Evolutionary conservation across 2,888 invertebrate species (phyloP).

Genomic region (Cecidostiba fungosa): DNA sequence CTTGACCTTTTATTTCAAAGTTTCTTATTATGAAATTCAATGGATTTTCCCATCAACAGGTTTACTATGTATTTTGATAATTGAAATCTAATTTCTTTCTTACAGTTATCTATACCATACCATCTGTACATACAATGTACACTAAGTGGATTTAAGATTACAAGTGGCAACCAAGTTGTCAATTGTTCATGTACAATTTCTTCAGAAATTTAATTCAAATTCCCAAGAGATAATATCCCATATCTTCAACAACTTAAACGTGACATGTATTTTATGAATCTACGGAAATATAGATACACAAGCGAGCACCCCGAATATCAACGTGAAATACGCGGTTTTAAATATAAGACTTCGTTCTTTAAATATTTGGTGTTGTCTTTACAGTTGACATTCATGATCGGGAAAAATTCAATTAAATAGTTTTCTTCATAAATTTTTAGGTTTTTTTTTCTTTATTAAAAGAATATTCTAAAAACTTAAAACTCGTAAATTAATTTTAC

Average conservation of each 20-base stretch:
- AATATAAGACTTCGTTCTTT: conserved; percentile 28
- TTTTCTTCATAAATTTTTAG: conserved; percentile 33
- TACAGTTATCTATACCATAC: conserved; percentile 40
- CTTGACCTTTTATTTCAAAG: conserved; percentile 8
- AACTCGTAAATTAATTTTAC: conserved; percentile 44
- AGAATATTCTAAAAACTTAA: conserved; percentile 57
- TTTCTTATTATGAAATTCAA: conserved; percentile 54
- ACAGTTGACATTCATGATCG: conserved; percentile 31
- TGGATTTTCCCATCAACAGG: conserved; percentile 44
- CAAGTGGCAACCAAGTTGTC: conserved; percentile 35
- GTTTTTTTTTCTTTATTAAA: conserved; percentile 51
- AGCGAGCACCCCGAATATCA: conserved; percentile 31
- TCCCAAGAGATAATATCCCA: conserved; percentile 18
- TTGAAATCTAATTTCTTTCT: conserved; percentile 44
- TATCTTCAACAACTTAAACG: conserved; percentile 28
- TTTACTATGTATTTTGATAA: conserved; percentile 44
- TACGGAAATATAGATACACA: conserved; percentile 37
- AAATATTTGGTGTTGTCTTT: conserved; percentile 28
- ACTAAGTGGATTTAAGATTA: conserved; percentile 42
- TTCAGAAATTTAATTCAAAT: conserved; percentile 6
- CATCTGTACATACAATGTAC: conserved; percentile 58
- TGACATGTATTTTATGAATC: conserved; percentile 32
- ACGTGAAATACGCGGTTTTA: conserved; percentile 4
- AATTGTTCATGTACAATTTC: conserved; percentile 44
- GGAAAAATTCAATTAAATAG: conserved; percentile 9